phyloP scores from a whole-genome alignment of 2,888 invertebrate genomes.

The Machimus rusticus region DNA sequence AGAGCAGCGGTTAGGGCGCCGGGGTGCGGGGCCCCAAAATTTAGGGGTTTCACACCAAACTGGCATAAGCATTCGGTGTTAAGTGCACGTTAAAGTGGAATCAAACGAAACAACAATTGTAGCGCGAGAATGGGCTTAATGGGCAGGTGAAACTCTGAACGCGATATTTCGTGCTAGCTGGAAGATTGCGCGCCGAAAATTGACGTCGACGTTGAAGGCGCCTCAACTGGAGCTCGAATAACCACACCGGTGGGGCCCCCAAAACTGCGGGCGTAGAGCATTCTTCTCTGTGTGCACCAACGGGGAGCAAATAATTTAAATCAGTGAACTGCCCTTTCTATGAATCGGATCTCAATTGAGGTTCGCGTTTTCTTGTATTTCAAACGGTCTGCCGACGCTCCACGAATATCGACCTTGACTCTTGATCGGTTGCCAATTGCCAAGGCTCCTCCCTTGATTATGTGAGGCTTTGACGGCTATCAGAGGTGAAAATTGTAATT shows the following conservation, averaged over 20 bases:
- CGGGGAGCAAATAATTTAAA: background rate
- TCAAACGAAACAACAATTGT: constrained; percentile 40
- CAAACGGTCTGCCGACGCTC: background rate
- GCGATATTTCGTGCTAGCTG: constrained; percentile 39
- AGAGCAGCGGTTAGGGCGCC: background rate
- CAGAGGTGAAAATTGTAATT: background rate
- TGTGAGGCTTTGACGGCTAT: background rate
- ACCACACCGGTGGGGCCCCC: background rate
- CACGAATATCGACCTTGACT: background rate
- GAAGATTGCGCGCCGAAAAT: constrained; percentile 34
- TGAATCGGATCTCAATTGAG: background rate
- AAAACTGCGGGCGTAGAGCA: background rate
- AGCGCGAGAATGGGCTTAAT: constrained; percentile 24
- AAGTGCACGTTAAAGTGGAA: constrained; percentile 41
- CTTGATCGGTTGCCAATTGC: background rate
- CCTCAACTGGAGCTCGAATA: background rate
- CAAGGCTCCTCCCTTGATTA: background rate
- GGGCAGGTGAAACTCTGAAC: constrained; percentile 34
- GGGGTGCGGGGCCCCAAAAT: background rate
- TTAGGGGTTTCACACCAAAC: constrained; percentile 40
- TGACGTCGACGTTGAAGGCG: background rate
- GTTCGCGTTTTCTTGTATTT: background rate
- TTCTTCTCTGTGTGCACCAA: background rate
- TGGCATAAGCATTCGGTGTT: constrained; percentile 38
- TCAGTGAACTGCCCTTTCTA: background rate